Base-by-base conservation (phyloP, 2,888 invertebrate genomes). In the Nudaria mundana region DNA sequence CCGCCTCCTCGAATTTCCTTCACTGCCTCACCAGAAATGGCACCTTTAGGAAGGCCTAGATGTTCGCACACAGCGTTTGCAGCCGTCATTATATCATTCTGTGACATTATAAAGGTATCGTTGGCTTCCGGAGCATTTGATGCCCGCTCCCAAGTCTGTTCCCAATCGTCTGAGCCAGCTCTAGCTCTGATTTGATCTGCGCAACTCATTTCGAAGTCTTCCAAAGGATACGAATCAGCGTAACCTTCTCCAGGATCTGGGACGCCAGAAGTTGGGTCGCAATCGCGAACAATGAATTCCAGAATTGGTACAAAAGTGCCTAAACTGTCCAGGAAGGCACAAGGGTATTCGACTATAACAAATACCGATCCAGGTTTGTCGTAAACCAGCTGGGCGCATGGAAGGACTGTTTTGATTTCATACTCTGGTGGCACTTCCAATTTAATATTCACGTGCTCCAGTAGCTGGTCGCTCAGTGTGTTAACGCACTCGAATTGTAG, bases 401-500 rank as follows among this genome's bases (percentile, higher is more conserved):
- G 92, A 31, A 95, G 89, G 43, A 93, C 92, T 11, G 92, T 91
- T 33, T 95, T 81, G 1, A 96, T 85, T 30, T 92, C 91, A 70
- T 95, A 98, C 1, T 93, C 93, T 6, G 96, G 94, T 0, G 96
- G 95, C 5, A 94, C 89, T 53, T 98, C 97, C 47, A 99, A 81
- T 22, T 94, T 93, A 0, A 99, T 96, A 25, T 93, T 91, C 0
- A 98, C 98, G 61, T 98, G 93, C 76, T 99, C 98, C 52, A 99
- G 85, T 0, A 98, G 83, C 76, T 98, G 98, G 78, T 99, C 99
- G 50, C 95, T 94, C 40, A 99, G 84, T 0, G 99, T 99, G 81
- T 99, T 99, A 6, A 96, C 91, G 71, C 98, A 98, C 81, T 99
- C 98, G 75, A 99, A 99, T 91, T 98, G 98, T 39, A 99, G 89